Base-by-base conservation (phyloP, 1,140 invertebrate genomes). In the Aphelenchoides besseyi region DNA sequence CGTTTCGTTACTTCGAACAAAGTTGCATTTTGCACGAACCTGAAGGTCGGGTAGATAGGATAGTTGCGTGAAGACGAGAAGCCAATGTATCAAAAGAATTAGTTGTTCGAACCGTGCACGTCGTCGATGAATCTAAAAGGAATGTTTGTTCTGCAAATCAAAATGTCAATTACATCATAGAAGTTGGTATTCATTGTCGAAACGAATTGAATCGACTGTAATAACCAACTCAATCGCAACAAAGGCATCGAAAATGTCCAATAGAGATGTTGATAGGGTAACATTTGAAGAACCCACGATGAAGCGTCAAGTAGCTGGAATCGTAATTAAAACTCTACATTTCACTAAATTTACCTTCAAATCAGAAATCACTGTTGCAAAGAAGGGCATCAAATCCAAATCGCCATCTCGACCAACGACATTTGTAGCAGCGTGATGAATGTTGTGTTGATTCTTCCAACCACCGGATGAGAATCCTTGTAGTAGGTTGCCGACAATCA, bases 361-460 rank as follows among this genome's bases (percentile, higher is more conserved):
- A 71, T 83, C 80, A 9, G 81, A 73, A 16, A 71, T 79, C 23
- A 83, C 77, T 1, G 82, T 83, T 23, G 82, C 83, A 67, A 75
- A 83, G 48, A 83, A 79, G 3, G 82, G 82, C 71, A 83, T 68
- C 37, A 83, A 59, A 63, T 83, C 82, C 28, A 83, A 72, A 69
- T 83, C 82, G 26, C 82, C 82, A 53, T 83, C 82, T 62, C 82
- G 36, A 18, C 75, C 80, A 9, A 83, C 76, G 5, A 84, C 82
- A 67, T 83, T 83, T 26, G 82, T 84, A 2, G 82, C 82, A 33
- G 82, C 82, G 52, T 83, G 82, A 68, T 83, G 82, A n/a, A 85
- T 74, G 67, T 83, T 83, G 68, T 83, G 82, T 62, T 83, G 81
- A 36, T 84, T 79, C 68, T 83, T 83, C 82, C 82, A 83, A 9